Percentiles rank a stretch among this genome's conserved stretches.
phyloP scores from a whole-genome alignment of 2,113 vertebrate genomes.

The Spea bombifrons region DNA sequence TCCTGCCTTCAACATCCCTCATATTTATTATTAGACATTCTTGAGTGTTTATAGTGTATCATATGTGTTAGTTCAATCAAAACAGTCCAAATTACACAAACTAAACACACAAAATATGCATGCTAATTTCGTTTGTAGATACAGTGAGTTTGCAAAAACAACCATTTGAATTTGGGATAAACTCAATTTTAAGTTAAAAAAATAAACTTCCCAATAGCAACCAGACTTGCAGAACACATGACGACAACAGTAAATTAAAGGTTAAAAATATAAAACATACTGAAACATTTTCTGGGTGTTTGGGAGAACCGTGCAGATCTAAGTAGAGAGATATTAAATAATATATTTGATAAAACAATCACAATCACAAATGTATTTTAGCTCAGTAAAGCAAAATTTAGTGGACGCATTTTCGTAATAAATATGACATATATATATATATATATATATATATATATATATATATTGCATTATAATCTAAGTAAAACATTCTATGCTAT shows the following conservation, averaged over 20 bases:
- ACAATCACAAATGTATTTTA: too few species aligned
- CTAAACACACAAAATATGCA: slow-evolving; percentile 47
- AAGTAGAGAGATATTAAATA: neutral
- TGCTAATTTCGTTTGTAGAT: slow-evolving; percentile 49
- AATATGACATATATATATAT: too few species aligned
- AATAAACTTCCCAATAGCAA: slow-evolving; percentile 28
- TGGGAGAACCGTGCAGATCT: neutral
- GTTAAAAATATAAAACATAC: neutral
- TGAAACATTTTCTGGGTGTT: slow-evolving; percentile 22
- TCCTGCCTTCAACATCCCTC: slow-evolving; percentile 21
- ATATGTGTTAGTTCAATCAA: slow-evolving; percentile 47
- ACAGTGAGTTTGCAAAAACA: slow-evolving; percentile 48
- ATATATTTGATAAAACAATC: neutral
- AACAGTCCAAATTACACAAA: slow-evolving; percentile 48
- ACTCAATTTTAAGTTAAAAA: slow-evolving; percentile 42
- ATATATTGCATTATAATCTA: too few species aligned
- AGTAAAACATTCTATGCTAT: too few species aligned
- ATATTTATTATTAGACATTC: slow-evolving; percentile 49
- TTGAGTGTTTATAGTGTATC: slow-evolving; percentile 40
- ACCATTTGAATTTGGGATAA: slow-evolving; percentile 47
- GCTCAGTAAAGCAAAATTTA: too few species aligned
- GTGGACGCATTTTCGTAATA: too few species aligned
- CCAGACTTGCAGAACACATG: slow-evolving; percentile 34
- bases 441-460: too few species aligned
- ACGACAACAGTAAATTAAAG: slow-evolving; percentile 18